A percentile compares a stretch with the other conserved stretches of the same genome.
Conservation (phyloP, 2,113 vertebrate species). For the Heterocephalus glaber region DNA sequence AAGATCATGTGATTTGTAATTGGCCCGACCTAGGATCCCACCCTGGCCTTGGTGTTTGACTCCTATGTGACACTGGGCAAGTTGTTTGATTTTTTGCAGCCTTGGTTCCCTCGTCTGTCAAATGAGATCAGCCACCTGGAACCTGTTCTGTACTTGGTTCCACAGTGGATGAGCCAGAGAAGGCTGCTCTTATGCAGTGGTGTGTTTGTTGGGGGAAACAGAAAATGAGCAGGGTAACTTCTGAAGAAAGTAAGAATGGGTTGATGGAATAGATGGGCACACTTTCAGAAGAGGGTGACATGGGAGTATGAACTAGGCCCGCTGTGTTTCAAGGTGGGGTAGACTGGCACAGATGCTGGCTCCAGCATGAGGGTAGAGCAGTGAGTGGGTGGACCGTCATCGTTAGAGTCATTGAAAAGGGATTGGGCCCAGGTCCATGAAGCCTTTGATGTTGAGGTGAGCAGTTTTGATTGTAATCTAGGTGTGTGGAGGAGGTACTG, state of each 20-base stretch:
- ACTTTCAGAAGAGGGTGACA: not conserved
- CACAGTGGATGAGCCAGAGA: not conserved
- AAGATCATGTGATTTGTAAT: too few relatives aligned
- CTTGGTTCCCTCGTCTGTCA: not conserved
- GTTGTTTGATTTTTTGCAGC: not conserved
- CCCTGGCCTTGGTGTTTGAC: not conserved
- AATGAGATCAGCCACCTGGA: not conserved
- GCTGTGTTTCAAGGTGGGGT: accelerated
- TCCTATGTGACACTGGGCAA: not conserved
- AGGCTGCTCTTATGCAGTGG: not conserved
- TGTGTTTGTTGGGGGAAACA: not conserved
- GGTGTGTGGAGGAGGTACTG: not conserved
- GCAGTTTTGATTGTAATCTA: not conserved
- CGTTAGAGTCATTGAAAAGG: not conserved
- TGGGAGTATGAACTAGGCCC: not conserved
- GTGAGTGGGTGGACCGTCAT: not conserved
- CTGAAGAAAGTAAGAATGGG: not conserved
- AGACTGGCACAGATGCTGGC: not conserved
- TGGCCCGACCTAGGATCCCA: not conserved
- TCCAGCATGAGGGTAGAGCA: not conserved
- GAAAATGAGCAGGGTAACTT: not conserved
- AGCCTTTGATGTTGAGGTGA: not conserved
- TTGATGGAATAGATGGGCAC: not conserved
- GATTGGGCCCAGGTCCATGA: not conserved
- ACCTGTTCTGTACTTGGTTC: not conserved